These are phyloP conservation scores for Spinibarbus caldwelli DNA, from an alignment of 2,797 vertebrate species.

Conservation along the genomic window DNA sequence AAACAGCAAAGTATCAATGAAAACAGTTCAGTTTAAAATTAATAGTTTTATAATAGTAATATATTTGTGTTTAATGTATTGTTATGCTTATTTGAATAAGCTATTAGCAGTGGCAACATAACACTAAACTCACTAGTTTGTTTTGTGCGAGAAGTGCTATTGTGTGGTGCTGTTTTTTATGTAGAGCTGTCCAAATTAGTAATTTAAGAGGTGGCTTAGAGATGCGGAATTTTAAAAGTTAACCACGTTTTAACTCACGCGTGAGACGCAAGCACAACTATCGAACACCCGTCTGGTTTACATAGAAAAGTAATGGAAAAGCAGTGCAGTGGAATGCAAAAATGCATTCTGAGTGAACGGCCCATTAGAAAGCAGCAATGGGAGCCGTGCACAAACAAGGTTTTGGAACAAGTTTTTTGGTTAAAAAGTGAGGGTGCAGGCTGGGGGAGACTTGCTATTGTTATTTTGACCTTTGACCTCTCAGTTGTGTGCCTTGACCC, in stretches of 20 bases:
- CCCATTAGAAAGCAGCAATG: slow-evolving; percentile 41
- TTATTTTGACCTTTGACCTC: slow-evolving; percentile 64
- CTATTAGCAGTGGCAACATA: background rate
- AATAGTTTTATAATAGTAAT: background rate
- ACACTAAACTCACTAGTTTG: background rate
- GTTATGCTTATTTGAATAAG: background rate
- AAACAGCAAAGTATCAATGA: background rate
- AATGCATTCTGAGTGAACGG: background rate
- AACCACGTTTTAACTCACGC: background rate
- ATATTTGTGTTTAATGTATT: background rate
- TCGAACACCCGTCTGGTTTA: background rate
- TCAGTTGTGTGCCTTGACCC: slow-evolving; percentile 54
- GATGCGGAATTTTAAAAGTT: background rate
- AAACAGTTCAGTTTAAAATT: background rate
- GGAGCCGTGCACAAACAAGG: slow-evolving; percentile 36
- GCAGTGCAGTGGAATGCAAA: background rate
- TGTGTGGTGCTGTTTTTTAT: background rate
- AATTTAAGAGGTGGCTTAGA: background rate
- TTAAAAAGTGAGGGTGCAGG: slow-evolving; percentile 41
- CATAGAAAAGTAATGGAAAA: background rate
- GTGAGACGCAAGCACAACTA: background rate
- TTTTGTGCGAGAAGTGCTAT: background rate
- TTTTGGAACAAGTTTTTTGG: slow-evolving; percentile 17
- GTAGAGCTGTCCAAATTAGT: background rate
- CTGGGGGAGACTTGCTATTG: slow-evolving; percentile 44